Base-by-base conservation (phyloP, 2,888 invertebrate genomes). In the Mycogona germanica region DNA sequence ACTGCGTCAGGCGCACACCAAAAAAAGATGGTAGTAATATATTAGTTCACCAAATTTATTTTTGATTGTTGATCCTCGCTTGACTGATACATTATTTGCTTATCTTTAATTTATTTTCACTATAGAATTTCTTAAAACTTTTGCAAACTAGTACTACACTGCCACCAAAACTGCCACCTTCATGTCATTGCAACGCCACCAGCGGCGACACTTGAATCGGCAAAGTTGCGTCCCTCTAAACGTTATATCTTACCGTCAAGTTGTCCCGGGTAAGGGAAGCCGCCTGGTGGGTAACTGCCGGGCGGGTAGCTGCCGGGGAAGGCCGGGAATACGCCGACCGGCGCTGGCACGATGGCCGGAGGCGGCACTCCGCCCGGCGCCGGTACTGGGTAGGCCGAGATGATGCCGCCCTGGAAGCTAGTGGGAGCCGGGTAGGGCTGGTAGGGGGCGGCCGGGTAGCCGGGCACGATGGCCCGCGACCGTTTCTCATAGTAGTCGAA, bases 401-500 rank as follows among this genome's bases (percentile, higher is more conserved):
- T 21, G 7, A 35, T 32, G 17, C 38, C 48, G 23, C 37, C 45
- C 9, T 51, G 55, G 21, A 44, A 50, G 12, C 37, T 41, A 12
- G 47, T 30, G 3, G 51, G 51, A n/a, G 44, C 37, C 25, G 49
- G 51, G 25, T 47, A 32, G 25, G 54, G 28, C 21, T 23, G 23
- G 32, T 30, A 41, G 25, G 26, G 9, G 38, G 47, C 45, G 17
- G 30, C 19, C 23, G 21, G 50, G 51, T 55, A 40, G 12, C 35
- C 49, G 12, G 49, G 46, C 1, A 30, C 29, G 17, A 46, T 17
- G n/a, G 25, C 41, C 9, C 51, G 49, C 62, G 84, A 75, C 69
- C 89, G 87, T 63, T 88, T 87, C 67, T 84, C 91, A 66, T 84
- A 91, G 65, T 81, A 87, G 56, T 68, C 68, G 48, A 62, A 65